phyloP scores from a whole-genome alignment of 2,888 invertebrate species.

The Drosophila macrothrix region DNA sequence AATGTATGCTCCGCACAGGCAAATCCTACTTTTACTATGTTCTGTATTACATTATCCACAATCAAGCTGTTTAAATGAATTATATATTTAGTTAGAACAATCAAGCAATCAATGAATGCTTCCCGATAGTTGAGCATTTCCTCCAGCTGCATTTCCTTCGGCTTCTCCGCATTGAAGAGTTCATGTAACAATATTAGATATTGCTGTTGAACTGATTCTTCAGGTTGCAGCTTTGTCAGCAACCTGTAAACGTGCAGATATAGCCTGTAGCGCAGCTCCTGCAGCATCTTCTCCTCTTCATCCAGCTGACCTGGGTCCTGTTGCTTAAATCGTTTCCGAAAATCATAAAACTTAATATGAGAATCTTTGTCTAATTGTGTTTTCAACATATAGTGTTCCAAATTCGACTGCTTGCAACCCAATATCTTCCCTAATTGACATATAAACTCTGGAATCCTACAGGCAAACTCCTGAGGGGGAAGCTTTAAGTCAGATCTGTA shows the following conservation, averaged over 20 bases:
- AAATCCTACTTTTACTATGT: neutral
- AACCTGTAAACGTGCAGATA: constrained; percentile 40
- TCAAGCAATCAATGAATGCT: constrained; percentile 21
- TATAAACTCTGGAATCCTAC: neutral
- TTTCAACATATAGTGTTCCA: neutral
- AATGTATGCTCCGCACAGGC: too few relatives aligned
- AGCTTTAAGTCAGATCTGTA: neutral
- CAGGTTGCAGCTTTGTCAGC: constrained; percentile 17
- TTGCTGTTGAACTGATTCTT: neutral
- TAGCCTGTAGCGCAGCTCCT: constrained; percentile 19
- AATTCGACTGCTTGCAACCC: neutral
- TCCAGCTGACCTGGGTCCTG: neutral
- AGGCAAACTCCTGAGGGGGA: neutral
- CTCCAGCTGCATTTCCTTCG: neutral
- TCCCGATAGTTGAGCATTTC: neutral
- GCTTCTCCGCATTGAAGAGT: constrained; percentile 12
- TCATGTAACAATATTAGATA: constrained; percentile 31
- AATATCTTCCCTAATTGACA: neutral
- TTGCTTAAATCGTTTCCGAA: constrained; percentile 24
- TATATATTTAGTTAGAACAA: neutral
- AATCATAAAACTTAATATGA: constrained; percentile 12
- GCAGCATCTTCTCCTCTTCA: neutral
- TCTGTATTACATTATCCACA: neutral
- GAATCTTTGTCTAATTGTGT: neutral
- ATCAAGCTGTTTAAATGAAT: neutral